Evolutionary conservation across 2,113 vertebrate species (phyloP).

Genomic region (Oreamnos americanus): DNA sequence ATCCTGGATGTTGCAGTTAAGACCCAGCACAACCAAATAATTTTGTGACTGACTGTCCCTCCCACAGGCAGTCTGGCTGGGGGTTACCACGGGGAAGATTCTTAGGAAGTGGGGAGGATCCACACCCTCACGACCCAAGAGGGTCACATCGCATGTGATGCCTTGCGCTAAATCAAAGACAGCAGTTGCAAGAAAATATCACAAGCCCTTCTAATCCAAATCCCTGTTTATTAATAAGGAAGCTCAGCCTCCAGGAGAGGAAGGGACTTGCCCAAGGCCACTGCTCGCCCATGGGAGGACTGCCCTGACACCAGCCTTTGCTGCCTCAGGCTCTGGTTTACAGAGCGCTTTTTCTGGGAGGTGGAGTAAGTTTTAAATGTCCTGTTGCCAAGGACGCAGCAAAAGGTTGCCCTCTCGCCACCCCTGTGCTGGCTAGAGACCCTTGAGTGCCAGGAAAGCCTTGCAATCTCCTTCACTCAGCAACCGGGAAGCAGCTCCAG

Average conservation of each 20-base stretch:
- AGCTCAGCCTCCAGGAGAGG: background rate
- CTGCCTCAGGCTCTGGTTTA: background rate
- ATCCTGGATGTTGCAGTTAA: background rate
- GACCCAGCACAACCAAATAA: background rate
- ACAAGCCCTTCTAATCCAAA: background rate
- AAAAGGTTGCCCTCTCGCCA: background rate
- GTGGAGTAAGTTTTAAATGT: background rate
- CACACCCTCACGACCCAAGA: background rate
- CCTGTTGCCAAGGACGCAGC: background rate
- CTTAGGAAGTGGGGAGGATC: background rate
- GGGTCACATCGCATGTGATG: background rate
- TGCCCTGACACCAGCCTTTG: rapidly evolving
- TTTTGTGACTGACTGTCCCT: background rate
- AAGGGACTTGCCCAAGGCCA: background rate
- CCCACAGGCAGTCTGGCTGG: background rate
- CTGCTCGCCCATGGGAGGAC: background rate
- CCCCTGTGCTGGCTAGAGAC: background rate
- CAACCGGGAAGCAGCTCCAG: background rate
- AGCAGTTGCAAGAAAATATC: background rate
- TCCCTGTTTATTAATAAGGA: background rate
- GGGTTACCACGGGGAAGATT: background rate
- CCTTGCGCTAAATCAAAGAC: background rate
- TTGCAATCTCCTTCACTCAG: background rate
- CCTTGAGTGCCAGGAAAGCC: background rate
- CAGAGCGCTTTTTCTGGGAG: background rate